phyloP scores from a whole-genome alignment of 2,888 invertebrate species.

The Pristionchus fissidentatus region DNA sequence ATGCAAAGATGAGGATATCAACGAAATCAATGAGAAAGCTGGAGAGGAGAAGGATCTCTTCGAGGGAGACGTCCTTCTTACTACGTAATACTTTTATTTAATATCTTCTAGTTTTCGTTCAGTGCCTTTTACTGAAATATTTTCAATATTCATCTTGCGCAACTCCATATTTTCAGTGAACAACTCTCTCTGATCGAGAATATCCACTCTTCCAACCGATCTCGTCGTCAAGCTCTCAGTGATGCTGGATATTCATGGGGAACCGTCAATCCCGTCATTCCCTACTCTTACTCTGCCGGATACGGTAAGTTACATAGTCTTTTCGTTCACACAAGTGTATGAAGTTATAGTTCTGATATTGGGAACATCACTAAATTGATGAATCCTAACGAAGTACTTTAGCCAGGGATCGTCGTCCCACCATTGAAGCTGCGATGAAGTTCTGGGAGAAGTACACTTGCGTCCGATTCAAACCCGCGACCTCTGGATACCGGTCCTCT shows the following conservation, averaged over 20 bases:
- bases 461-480: background rate
- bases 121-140: too few relatives aligned
- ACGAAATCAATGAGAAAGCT: too few relatives aligned
- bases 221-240: conserved; percentile 33
- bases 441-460: conserved; percentile 43
- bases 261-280: conserved; percentile 32
- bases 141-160: too few relatives aligned
- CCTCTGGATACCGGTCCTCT: background rate
- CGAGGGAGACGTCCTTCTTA: too few relatives aligned
- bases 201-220: background rate
- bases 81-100: too few relatives aligned
- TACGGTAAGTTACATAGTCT: background rate
- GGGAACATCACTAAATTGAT: too few relatives aligned
- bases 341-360: too few relatives aligned
- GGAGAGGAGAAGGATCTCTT: too few relatives aligned
- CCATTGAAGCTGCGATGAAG: conserved; percentile 4
- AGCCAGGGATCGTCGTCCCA: background rate
- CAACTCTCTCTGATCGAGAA: conserved; percentile 18
- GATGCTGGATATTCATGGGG: conserved; percentile 40
- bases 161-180: conserved; percentile 2
- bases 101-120: too few relatives aligned
- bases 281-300: conserved; percentile 6
- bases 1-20: too few relatives aligned
- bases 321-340: background rate
- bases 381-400: background rate